phyloP scores from a whole-genome alignment of 2,888 invertebrate genomes.

The Mythimna albipuncta region DNA sequence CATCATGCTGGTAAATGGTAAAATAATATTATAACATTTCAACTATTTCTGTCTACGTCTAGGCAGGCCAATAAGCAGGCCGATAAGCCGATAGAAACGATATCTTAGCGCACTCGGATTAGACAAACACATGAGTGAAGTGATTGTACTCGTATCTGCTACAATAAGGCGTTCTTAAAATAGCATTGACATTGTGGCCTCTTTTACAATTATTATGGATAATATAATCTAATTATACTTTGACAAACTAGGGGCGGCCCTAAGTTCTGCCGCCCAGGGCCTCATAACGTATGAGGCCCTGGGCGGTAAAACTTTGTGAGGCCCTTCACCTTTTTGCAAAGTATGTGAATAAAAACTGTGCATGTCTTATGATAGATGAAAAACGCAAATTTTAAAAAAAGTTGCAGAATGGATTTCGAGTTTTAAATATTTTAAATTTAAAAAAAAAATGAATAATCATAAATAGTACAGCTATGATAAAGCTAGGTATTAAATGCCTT shows the following conservation, averaged over 20 bases:
- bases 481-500: too few species aligned
- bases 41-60: conserved; percentile 38
- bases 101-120: conserved; percentile 31
- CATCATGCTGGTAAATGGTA: conserved; percentile 1
- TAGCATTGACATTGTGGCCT: conserved; percentile 22
- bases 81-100: conserved; percentile 1
- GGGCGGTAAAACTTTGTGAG: too few species aligned
- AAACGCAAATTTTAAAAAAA: too few species aligned
- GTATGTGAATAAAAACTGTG: too few species aligned
- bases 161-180: conserved; percentile 31
- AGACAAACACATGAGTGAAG: conserved; percentile 10
- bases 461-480: too few species aligned
- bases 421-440: too few species aligned
- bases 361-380: too few species aligned
- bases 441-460: too few species aligned
- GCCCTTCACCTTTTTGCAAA: too few species aligned
- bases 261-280: too few species aligned
- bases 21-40: conserved; percentile 8
- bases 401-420: too few species aligned
- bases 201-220: background rate
- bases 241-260: background rate
- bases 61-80: conserved; percentile 29
- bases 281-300: too few species aligned
- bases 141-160: conserved; percentile 15
- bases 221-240: background rate